Evolutionary conservation across 53 echinoderm and acorn worm genomes (phyloP), one percentile per base, ranked within the genome.

Genomic region (Echinometra lucunter): DNA sequence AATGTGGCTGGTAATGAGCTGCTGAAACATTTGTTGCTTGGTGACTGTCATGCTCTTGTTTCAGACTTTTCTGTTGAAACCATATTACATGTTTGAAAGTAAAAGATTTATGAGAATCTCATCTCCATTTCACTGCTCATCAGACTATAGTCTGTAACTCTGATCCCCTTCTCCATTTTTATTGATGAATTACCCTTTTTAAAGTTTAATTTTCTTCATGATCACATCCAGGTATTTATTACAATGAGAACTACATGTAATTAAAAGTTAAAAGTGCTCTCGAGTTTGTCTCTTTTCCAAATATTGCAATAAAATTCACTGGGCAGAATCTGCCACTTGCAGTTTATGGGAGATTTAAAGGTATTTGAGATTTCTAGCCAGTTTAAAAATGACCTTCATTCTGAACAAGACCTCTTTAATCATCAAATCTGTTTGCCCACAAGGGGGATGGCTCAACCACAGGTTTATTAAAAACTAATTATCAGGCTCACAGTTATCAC

Each of bases 391-490:
- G 78, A 78, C 78, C 38, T 78, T 78, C 40, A 78, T 38, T 42
- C 30, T 78, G 19, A 38, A 42, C 38, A 16, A 78, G 38, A 78
- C 23, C 23, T 78, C 78, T 38, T 78, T 78, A 78, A 78, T 78
- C 17, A 78, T 40, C 42, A 21, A 35, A 78, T 35, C 42, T 19
- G 78, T 78, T 78, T 78, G 78, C 78, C 5, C 78, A 21, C 75
- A 16, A 40, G 40, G 11, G 70, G 70, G 70, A 70, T n/a, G 0
- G 11, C 38, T 42, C 38, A 78, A 78, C 78, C 42, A 16, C 78
- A 78, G 42, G 78, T 78, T 78, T 78, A 78, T 78, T 78, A 78
- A 78, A 78, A 78, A 78, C 38, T 78, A 78, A 78, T 78, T 78
- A 78, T 30, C 17, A 6, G 0, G 18, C 38, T 38, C 28, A 42